Conservation (phyloP, 2,797 vertebrate species). For the Pogonophryne albipinna region DNA sequence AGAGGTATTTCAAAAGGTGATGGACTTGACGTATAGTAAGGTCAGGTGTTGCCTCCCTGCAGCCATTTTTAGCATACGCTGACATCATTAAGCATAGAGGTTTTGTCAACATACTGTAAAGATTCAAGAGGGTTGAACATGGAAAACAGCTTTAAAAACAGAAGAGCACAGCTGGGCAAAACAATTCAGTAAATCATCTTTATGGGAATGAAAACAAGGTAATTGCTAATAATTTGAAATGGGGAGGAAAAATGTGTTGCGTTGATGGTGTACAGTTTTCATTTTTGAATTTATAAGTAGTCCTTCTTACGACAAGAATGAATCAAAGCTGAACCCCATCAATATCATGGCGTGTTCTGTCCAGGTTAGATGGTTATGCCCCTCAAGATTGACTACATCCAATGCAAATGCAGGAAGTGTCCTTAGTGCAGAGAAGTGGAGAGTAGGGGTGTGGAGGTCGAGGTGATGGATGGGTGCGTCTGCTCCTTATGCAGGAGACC, state of each 20-base stretch:
- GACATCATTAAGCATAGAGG: conserved; percentile 14
- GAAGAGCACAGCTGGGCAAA: conserved; percentile 13
- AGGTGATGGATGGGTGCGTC: not conserved
- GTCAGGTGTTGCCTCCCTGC: not conserved
- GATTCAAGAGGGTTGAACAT: conserved; percentile 5
- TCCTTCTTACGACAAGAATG: conserved; percentile 2
- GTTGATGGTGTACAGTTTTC: not conserved
- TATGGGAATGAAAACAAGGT: conserved; percentile 13
- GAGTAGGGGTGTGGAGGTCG: not conserved
- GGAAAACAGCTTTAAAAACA: conserved; percentile 1
- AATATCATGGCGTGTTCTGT: not conserved
- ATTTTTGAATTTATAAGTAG: not conserved
- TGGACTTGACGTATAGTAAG: not conserved
- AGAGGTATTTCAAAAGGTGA: conserved; percentile 26
- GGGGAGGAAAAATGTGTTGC: not conserved
- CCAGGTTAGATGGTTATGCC: not conserved
- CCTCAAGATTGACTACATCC: not conserved
- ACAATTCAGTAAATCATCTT: conserved; percentile 18
- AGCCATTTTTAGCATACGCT: conserved; percentile 26
- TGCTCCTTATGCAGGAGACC: not conserved
- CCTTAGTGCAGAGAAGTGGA: conserved; percentile 1
- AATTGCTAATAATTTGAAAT: conserved; percentile 15
- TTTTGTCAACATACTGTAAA: not conserved
- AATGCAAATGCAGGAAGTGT: conserved; percentile 18
- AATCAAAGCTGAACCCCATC: not conserved